Percentiles rank a stretch among this genome's conserved stretches.
Conservation (phyloP, 2,797 vertebrate species). For the Falco novaeseelandiae region DNA sequence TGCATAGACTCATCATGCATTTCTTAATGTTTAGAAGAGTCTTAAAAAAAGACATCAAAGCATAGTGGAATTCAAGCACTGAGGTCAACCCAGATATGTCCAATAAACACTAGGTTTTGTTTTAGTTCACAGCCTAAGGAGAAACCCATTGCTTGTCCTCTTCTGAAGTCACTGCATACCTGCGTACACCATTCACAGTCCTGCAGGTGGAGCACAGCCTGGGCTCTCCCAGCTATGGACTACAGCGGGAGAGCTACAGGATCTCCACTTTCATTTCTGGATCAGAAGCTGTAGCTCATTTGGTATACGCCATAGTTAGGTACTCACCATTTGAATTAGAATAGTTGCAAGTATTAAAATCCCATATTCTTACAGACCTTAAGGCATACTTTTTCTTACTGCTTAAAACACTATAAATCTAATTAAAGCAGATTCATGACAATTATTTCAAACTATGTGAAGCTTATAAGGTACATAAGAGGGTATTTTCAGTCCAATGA, state of each 20-base stretch:
- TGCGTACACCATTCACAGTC: not conserved
- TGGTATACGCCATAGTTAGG: not conserved
- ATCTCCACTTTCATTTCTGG: not conserved
- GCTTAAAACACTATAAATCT: not conserved
- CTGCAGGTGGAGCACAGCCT: not conserved
- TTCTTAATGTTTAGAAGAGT: not conserved
- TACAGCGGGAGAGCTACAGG: not conserved
- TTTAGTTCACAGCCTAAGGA: not conserved
- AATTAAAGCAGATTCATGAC: not conserved
- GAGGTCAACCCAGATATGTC: not conserved
- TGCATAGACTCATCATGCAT: not conserved
- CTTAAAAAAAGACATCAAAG: not conserved
- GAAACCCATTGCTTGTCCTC: not conserved
- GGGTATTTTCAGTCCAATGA: not conserved
- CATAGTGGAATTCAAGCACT: not conserved
- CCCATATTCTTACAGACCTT: not conserved
- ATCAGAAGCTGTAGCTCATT: not conserved
- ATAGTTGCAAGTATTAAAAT: not conserved
- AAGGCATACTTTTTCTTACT: not conserved
- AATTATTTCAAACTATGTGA: not conserved
- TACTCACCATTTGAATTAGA: not conserved
- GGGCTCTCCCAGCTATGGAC: not conserved
- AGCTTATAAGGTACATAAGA: not conserved
- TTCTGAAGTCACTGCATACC: accelerated
- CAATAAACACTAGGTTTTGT: not conserved